phyloP scores from a whole-genome alignment of 2,113 vertebrate genomes.

The Callionymus lyra region DNA sequence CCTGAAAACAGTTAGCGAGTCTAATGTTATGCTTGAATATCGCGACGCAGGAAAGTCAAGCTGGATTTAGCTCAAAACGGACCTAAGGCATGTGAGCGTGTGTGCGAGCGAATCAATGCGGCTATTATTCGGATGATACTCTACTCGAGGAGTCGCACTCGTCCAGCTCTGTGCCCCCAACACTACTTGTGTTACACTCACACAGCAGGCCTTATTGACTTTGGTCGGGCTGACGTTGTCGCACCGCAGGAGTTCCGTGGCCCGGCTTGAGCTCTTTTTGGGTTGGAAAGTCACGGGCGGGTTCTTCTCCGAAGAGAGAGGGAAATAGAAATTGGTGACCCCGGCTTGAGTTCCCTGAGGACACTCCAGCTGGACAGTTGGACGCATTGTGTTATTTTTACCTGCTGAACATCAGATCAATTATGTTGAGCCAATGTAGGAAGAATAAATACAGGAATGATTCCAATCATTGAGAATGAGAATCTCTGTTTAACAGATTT shows the following conservation, averaged over 20 bases:
- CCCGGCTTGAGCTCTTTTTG: conserved; percentile 24
- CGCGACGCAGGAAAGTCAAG: conserved; percentile 2
- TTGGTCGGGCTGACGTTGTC: conserved; percentile 42
- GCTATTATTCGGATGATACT: conserved; percentile 32
- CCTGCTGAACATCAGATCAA: too few relatives aligned
- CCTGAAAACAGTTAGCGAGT: too few relatives aligned
- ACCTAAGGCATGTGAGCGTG: conserved; percentile 12
- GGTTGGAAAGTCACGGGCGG: conserved; percentile 40
- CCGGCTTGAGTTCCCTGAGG: not conserved
- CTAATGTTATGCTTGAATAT: conserved; percentile 11
- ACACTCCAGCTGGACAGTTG: too few relatives aligned
- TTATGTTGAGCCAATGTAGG: too few relatives aligned
- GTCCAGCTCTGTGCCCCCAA: conserved; percentile 10
- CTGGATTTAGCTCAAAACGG: conserved; percentile 13
- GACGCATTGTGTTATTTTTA: too few relatives aligned
- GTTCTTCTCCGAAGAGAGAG: conserved; percentile 23
- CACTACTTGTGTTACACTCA: conserved; percentile 30
- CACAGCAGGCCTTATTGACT: conserved; percentile 42
- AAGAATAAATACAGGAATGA: too few relatives aligned
- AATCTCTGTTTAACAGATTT: too few relatives aligned
- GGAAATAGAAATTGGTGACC: conserved; percentile 21
- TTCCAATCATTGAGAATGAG: too few relatives aligned
- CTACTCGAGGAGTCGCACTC: conserved; percentile 28
- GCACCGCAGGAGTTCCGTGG: conserved; percentile 25
- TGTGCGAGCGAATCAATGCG: conserved; percentile 16